Percentiles rank a stretch among this genome's conserved stretches.
These are phyloP conservation scores for Gymnocypris eckloni DNA, from an alignment of 2,797 vertebrate genomes.

Conservation along the genomic window DNA sequence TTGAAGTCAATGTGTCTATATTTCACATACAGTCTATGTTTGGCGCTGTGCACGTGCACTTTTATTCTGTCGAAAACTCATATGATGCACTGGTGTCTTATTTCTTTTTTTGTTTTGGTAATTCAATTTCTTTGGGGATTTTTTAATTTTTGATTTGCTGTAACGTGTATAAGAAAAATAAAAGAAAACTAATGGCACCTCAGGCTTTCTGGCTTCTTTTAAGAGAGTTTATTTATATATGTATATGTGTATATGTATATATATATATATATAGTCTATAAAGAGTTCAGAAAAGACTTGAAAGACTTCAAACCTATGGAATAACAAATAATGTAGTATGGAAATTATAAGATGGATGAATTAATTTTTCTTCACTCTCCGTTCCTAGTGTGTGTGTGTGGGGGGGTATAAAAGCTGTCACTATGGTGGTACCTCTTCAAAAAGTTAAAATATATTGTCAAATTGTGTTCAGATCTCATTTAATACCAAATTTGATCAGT, in stretches of 20 bases:
- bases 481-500: too few species aligned
- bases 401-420: too few species aligned
- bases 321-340: not conserved
- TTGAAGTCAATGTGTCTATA: slow-evolving; percentile 11
- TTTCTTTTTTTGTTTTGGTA: slow-evolving; percentile 49
- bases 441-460: not conserved
- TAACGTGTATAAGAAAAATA: not conserved
- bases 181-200: not conserved
- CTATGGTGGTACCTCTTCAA: not conserved
- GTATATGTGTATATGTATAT: accelerated
- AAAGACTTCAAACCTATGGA: not conserved
- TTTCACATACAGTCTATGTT: not conserved
- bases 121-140: slow-evolving; percentile 23
- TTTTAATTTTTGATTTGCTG: not conserved
- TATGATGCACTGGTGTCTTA: slow-evolving; percentile 34
- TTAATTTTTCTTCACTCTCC: not conserved
- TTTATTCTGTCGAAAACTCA: slow-evolving; percentile 1
- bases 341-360: not conserved
- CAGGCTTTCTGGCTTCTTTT: not conserved
- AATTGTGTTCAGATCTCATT: not conserved
- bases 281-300: not conserved
- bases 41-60: slow-evolving; percentile 36
- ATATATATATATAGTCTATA: too few species aligned
- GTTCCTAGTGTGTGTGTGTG: not conserved
- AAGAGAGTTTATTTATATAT: too few species aligned